Percentiles rank a stretch among this genome's conserved stretches.
These are phyloP conservation scores for Orycteropus afer DNA, from an alignment of 2,113 vertebrate species.

Conservation along the genomic window DNA sequence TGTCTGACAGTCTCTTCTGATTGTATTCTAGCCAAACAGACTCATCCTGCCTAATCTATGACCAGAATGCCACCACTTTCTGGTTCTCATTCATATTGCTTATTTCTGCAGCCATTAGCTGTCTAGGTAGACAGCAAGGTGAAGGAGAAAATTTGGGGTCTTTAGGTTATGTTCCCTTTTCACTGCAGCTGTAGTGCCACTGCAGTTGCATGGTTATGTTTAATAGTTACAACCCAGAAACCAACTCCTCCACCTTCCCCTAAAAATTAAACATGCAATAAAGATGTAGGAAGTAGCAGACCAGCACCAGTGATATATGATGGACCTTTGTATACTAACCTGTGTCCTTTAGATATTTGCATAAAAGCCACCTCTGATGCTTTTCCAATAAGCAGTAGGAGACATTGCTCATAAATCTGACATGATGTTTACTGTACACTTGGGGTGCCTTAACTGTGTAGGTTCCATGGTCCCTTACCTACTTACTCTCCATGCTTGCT, in stretches of 20 bases:
- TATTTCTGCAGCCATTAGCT: neutral
- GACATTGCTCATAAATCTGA: constrained; percentile 41
- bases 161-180: neutral
- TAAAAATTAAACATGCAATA: neutral
- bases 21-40: neutral
- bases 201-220: neutral
- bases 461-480: constrained; percentile 57
- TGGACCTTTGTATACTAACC: neutral
- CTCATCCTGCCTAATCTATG: neutral
- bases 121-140: neutral
- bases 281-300: neutral
- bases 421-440: constrained; percentile 45
- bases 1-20: neutral
- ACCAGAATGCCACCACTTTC: neutral
- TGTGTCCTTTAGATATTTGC: neutral
- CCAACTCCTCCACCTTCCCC: neutral
- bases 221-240: neutral
- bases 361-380: neutral
- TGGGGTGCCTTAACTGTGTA: neutral
- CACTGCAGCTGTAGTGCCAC: neutral
- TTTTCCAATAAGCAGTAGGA: constrained; percentile 63
- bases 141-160: neutral
- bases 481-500: neutral
- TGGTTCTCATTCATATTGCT: neutral
- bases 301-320: too few species aligned